Evolutionary conservation across 2,888 invertebrate genomes (phyloP).

Genomic region (Harmothoe impar): DNA sequence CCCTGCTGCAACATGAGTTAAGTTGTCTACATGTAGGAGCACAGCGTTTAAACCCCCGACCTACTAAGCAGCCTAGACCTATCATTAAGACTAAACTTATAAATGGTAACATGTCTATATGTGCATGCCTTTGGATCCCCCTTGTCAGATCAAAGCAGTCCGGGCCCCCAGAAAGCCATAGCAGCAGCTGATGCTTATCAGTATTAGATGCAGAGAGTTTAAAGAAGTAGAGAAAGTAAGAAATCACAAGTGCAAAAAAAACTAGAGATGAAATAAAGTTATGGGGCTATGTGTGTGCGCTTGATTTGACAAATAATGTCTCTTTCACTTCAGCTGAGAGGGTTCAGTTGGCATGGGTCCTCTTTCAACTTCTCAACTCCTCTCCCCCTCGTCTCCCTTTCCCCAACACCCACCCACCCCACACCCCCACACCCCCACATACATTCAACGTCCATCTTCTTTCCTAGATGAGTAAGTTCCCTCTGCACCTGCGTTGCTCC

Average conservation of each 20-base stretch:
- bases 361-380: neutral
- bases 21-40: no score
- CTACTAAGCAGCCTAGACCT: neutral
- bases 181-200: neutral
- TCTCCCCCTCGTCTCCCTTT: neutral
- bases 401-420: neutral
- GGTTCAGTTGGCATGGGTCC: neutral
- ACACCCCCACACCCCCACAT: neutral
- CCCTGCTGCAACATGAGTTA: no score
- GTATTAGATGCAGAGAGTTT: neutral
- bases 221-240: neutral
- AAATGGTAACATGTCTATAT: neutral
- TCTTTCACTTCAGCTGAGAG: neutral
- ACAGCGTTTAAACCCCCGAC: no score
- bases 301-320: slow-evolving; percentile 36
- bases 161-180: neutral
- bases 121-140: neutral
- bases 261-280: neutral
- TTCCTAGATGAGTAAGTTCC: no score
- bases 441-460: no score
- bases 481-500: no score
- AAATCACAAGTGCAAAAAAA: neutral
- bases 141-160: slow-evolving; percentile 23
- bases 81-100: neutral
- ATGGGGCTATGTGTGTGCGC: neutral